These are phyloP conservation scores for Laterallus jamaicensis DNA, from an alignment of 2,113 vertebrate species.

Conservation along the genomic window DNA sequence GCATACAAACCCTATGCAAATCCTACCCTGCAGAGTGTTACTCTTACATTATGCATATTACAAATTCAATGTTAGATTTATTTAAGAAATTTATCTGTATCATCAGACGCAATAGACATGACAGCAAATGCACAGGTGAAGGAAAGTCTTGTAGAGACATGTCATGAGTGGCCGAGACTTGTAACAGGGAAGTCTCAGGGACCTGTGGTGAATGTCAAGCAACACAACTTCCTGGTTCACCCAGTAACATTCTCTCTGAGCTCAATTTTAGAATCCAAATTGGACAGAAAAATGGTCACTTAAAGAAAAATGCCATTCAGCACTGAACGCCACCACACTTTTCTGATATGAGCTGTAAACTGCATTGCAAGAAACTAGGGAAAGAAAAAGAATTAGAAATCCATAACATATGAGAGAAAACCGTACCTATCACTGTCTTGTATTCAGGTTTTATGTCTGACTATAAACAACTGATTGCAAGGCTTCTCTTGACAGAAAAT, in stretches of 20 bases:
- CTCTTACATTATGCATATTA: neutral
- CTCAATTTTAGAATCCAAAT: neutral
- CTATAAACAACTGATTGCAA: neutral
- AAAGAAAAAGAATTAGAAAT: neutral
- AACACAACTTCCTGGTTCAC: neutral
- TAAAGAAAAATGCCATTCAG: neutral
- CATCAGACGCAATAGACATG: neutral
- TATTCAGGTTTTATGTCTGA: neutral
- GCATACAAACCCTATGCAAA: neutral
- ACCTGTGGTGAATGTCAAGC: neutral
- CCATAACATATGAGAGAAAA: neutral
- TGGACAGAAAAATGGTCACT: neutral
- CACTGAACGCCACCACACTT: neutral
- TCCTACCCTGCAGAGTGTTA: neutral
- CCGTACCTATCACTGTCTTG: neutral
- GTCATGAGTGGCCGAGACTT: neutral
- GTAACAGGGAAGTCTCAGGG: neutral
- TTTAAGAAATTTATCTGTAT: neutral
- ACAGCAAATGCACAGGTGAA: neutral
- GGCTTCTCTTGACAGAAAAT: neutral
- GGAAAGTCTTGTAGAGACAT: neutral
- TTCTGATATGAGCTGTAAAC: neutral
- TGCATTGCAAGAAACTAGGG: neutral
- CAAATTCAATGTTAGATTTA: neutral
- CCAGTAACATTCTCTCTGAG: neutral